A percentile compares a stretch with the other conserved stretches of the same genome.
Evolutionary conservation across 1,140 invertebrate genomes (phyloP).

Genomic region (Mycetomoellerius zeteki): DNA sequence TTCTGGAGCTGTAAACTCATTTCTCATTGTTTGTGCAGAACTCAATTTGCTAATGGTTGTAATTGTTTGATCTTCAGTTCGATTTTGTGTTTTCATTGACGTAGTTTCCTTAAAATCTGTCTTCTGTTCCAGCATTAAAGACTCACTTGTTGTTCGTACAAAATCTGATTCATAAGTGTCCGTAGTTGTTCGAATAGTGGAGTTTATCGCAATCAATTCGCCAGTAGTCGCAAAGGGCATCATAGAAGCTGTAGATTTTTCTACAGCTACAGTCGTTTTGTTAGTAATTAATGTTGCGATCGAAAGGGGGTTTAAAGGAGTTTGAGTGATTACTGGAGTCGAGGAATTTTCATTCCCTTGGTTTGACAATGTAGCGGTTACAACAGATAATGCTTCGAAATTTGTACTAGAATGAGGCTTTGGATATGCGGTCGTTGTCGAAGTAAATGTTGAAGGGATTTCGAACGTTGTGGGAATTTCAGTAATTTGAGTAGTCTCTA

Average conservation of each 20-base stretch:
- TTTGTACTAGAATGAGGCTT: background rate
- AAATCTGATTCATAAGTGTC: background rate
- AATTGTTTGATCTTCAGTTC: background rate
- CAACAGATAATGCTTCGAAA: background rate
- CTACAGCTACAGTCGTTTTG: background rate
- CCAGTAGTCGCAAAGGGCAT: background rate
- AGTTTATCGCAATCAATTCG: background rate
- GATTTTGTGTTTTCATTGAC: background rate
- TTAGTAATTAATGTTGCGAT: background rate
- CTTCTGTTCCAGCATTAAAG: background rate
- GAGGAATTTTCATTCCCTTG: background rate
- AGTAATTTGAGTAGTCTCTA: background rate
- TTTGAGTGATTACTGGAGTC: background rate
- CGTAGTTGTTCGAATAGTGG: background rate
- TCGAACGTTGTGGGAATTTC: background rate
- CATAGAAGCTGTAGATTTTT: background rate
- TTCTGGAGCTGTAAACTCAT: background rate
- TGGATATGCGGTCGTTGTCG: background rate
- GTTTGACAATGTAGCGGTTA: constrained; percentile 8
- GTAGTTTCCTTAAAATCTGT: background rate
- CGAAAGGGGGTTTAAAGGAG: background rate
- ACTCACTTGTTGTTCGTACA: background rate
- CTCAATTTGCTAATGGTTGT: background rate
- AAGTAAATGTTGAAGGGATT: background rate
- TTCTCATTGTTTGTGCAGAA: constrained; percentile 1